These are phyloP conservation scores for Synanthedon tipuliformis DNA, from an alignment of 2,888 invertebrate species.

Conservation along the genomic window DNA sequence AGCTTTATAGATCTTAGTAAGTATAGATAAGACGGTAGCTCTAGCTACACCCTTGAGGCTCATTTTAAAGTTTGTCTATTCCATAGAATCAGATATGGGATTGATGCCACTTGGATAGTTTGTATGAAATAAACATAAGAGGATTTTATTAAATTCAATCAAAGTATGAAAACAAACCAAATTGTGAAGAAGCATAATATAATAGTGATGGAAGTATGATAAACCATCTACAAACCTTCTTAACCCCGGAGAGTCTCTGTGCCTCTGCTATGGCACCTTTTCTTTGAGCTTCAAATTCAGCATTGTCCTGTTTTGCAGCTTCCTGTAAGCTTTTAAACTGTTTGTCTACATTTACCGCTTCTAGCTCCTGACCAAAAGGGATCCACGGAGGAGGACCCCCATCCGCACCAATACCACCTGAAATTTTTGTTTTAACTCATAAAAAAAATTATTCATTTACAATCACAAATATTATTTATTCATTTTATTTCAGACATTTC, in stretches of 20 bases:
- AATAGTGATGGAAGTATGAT: background rate
- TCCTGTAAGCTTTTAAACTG: conserved; percentile 78
- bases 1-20: too few relatives aligned
- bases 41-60: too few relatives aligned
- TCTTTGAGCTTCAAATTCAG: conserved; percentile 89
- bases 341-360: conserved; percentile 70
- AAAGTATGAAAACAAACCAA: background rate
- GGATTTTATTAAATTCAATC: background rate
- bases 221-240: conserved; percentile 44
- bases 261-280: conserved; percentile 92
- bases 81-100: too few relatives aligned
- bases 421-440: background rate
- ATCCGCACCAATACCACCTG: conserved; percentile 72
- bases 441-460: too few relatives aligned
- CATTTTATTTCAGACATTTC: too few relatives aligned
- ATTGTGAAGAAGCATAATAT: too few relatives aligned
- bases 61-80: too few relatives aligned
- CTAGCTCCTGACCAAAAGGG: conserved; percentile 85
- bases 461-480: too few relatives aligned
- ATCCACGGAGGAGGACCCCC: conserved; percentile 93
- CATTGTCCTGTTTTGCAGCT: conserved; percentile 77
- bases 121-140: too few relatives aligned
- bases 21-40: too few relatives aligned
- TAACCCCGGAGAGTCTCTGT: conserved; percentile 71
- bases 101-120: too few relatives aligned